Evolutionary conservation across 2,888 invertebrate species (phyloP).

Genomic region (Lasioglossum marginatum): DNA sequence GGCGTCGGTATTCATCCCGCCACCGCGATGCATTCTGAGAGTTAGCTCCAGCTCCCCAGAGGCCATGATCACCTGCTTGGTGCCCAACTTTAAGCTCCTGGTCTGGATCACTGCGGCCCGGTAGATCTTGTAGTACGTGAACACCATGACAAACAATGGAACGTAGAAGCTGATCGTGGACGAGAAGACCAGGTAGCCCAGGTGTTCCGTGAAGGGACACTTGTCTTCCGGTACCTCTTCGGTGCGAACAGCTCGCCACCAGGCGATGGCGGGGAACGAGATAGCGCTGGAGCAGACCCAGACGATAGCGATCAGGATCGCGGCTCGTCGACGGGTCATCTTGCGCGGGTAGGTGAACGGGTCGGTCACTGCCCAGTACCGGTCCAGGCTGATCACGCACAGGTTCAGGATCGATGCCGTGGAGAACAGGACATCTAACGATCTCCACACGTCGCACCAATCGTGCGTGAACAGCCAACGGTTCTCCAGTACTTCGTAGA

Average conservation of each 20-base stretch:
- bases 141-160: constrained; percentile 98
- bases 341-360: constrained; percentile 98
- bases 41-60: constrained; percentile 95
- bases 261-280: constrained; percentile 98
- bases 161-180: constrained; percentile 99
- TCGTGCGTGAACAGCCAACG: constrained; percentile 97
- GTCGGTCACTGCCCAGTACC: constrained; percentile 99
- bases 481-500: constrained; percentile 95
- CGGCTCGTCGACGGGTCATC: constrained; percentile 95
- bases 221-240: constrained; percentile 93
- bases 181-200: constrained; percentile 98
- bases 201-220: constrained; percentile 98
- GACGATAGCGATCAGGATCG: constrained; percentile 95
- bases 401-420: constrained; percentile 99
- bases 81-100: constrained; percentile 94
- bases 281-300: constrained; percentile 99
- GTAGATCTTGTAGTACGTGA: constrained; percentile 98
- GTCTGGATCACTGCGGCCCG: constrained; percentile 97
- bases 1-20: constrained; percentile 87
- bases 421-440: constrained; percentile 97
- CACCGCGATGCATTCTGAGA: constrained; percentile 96
- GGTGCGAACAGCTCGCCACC: constrained; percentile 96
- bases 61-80: constrained; percentile 94
- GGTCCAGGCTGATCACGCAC: constrained; percentile 97
- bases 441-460: constrained; percentile 99